Percentiles rank a stretch among this genome's conserved stretches.
Conservation (phyloP, 2,888 invertebrate species). For the Melipona bicolor region DNA sequence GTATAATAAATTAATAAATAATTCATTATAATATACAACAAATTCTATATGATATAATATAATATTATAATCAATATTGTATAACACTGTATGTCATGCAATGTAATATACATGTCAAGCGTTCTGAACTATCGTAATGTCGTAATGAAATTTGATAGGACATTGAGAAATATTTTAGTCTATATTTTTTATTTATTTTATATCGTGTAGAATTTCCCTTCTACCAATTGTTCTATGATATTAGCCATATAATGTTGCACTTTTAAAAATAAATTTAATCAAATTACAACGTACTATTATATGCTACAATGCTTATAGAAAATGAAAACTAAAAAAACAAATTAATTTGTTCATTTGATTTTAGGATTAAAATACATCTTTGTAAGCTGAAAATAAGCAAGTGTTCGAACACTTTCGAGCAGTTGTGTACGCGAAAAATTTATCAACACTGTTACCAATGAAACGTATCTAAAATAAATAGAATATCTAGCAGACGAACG, state of each 20-base stretch:
- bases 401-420: background rate
- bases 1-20: too few relatives aligned
- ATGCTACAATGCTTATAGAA: background rate
- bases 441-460: background rate
- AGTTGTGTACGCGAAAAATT: background rate
- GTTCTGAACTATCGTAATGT: too few relatives aligned
- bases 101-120: too few relatives aligned
- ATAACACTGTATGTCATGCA: too few relatives aligned
- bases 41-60: too few relatives aligned
- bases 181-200: too few relatives aligned
- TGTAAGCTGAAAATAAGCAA: background rate
- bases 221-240: too few relatives aligned
- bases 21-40: too few relatives aligned
- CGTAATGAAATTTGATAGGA: too few relatives aligned
- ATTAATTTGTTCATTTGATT: background rate
- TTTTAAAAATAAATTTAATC: background rate
- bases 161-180: too few relatives aligned
- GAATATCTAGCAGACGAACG: background rate
- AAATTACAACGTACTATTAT: background rate
- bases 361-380: background rate
- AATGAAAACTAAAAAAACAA: background rate
- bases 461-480: background rate
- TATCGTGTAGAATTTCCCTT: too few relatives aligned
- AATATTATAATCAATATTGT: too few relatives aligned
- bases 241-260: background rate